phyloP scores from a whole-genome alignment of 2,113 vertebrate genomes.

The Entosphenus tridentatus region DNA sequence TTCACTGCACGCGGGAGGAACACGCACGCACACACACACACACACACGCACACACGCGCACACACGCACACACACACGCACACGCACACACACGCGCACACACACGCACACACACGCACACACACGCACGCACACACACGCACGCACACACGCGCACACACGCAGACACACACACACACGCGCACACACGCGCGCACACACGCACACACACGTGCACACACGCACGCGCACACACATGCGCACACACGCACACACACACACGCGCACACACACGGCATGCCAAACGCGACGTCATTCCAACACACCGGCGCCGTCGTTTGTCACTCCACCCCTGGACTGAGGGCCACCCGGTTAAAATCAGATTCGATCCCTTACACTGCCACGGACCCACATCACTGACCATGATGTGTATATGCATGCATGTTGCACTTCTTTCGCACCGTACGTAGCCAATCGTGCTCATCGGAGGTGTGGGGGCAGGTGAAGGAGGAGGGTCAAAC shows the following conservation, averaged over 20 bases:
- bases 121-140: background rate
- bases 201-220: background rate
- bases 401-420: too few species aligned
- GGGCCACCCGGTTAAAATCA: too few species aligned
- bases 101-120: background rate
- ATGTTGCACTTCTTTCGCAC: too few species aligned
- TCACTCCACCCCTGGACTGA: too few species aligned
- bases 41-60: background rate
- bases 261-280: too few species aligned
- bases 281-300: background rate
- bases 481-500: too few species aligned
- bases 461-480: too few species aligned
- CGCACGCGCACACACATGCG: too few species aligned
- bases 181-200: background rate
- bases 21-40: background rate
- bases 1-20: conserved; percentile 45
- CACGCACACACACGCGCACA: background rate
- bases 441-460: too few species aligned
- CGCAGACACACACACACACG: background rate
- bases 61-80: background rate
- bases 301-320: background rate
- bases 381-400: too few species aligned
- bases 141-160: background rate
- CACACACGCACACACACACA: too few species aligned
- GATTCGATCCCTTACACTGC: too few species aligned